phyloP scores from a whole-genome alignment of 2,113 vertebrate genomes.

The Aleadryas rufinucha region DNA sequence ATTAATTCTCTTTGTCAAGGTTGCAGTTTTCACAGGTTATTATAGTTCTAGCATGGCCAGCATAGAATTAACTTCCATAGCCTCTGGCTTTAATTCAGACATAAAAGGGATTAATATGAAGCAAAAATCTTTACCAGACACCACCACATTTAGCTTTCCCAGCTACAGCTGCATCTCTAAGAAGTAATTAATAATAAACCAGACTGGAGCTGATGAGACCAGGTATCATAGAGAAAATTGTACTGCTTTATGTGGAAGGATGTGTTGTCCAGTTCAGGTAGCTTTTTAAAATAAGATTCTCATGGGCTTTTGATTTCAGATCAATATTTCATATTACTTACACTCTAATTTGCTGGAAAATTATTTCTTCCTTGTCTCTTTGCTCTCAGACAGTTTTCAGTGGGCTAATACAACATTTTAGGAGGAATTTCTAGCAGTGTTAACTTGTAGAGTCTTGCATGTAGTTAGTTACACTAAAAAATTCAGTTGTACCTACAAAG shows the following conservation, averaged over 20 bases:
- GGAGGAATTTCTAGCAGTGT: background rate
- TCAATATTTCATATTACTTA: slow-evolving; percentile 1
- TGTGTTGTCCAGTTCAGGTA: background rate
- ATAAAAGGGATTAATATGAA: slow-evolving; percentile 55
- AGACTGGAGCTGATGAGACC: background rate
- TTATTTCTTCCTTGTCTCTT: background rate
- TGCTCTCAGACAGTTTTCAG: background rate
- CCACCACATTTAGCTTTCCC: background rate
- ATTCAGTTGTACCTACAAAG: background rate
- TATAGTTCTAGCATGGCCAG: slow-evolving; percentile 9
- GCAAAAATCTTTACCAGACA: background rate
- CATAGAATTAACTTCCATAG: slow-evolving; percentile 55
- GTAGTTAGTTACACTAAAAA: background rate
- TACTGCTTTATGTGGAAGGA: background rate
- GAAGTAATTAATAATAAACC: slow-evolving; percentile 12
- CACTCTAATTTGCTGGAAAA: background rate
- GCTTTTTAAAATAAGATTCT: background rate
- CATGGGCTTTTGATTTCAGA: background rate
- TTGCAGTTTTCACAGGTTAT: slow-evolving; percentile 56
- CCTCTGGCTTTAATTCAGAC: slow-evolving; percentile 53
- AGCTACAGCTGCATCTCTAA: background rate
- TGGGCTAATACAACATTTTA: background rate
- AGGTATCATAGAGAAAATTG: background rate
- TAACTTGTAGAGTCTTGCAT: background rate
- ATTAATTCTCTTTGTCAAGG: slow-evolving; percentile 50